Percentiles rank a stretch among this genome's conserved stretches.
Conservation (phyloP, 2,113 vertebrate species). For the Pachypanchax playfairii region DNA sequence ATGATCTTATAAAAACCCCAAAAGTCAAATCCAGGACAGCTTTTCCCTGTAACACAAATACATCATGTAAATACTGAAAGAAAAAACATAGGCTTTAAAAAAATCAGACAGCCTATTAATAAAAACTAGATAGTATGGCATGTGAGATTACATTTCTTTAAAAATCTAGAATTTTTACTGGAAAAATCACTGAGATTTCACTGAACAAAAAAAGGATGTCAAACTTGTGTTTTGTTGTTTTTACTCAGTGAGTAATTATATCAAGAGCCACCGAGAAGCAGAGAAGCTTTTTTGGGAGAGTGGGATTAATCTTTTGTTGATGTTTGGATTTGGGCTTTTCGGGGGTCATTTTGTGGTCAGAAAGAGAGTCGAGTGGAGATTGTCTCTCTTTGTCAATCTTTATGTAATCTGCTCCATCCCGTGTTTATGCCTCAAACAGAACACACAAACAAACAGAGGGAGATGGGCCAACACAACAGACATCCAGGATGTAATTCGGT, state of each 20-base stretch:
- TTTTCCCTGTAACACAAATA: neutral
- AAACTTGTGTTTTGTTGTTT: conserved; percentile 7
- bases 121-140: too few species aligned
- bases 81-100: neutral
- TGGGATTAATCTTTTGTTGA: conserved; percentile 56
- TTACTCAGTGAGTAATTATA: neutral
- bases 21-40: conserved; percentile 17
- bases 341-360: conserved; percentile 35
- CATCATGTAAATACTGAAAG: neutral
- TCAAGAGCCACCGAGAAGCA: conserved; percentile 21
- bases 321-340: conserved; percentile 45
- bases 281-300: conserved; percentile 31
- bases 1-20: conserved; percentile 21
- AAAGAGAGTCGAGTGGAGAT: conserved; percentile 31
- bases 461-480: neutral
- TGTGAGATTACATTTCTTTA: too few species aligned
- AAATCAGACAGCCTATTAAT: neutral
- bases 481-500: neutral
- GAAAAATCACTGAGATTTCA: too few species aligned
- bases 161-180: too few species aligned
- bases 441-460: neutral
- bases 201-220: neutral
- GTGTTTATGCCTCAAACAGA: neutral
- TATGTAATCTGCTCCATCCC: conserved; percentile 22
- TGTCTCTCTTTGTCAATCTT: conserved; percentile 14